Conservation (phyloP, 2,113 vertebrate genomes). For the Rhinoderma darwinii region DNA sequence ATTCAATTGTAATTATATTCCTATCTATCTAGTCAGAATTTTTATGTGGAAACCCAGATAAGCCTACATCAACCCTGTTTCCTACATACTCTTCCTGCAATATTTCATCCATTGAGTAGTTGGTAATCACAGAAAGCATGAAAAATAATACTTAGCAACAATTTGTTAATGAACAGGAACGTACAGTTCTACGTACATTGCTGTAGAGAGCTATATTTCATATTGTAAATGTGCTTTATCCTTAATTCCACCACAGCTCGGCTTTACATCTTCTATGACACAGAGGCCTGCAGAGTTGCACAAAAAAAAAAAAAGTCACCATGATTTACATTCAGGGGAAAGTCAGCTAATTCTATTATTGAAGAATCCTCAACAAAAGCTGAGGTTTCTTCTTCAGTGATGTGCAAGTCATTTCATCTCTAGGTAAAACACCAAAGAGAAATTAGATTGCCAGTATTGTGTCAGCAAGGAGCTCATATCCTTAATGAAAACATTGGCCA, state of each 20-base stretch:
- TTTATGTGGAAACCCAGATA: too few relatives aligned
- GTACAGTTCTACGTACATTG: not conserved
- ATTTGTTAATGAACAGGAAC: too few relatives aligned
- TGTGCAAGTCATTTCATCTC: not conserved
- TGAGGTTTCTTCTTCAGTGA: not conserved
- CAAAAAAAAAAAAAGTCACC: not conserved
- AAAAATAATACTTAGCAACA: not conserved
- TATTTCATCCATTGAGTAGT: too few relatives aligned
- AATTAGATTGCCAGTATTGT: not conserved
- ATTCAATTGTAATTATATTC: too few relatives aligned
- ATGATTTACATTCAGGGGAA: constrained; percentile 1
- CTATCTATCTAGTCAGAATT: too few relatives aligned
- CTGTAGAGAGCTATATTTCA: not conserved
- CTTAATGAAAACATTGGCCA: not conserved
- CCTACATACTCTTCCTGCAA: too few relatives aligned
- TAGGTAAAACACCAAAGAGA: not conserved
- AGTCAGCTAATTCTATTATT: constrained; percentile 18
- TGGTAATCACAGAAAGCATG: too few relatives aligned
- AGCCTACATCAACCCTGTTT: too few relatives aligned
- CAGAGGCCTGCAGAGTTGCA: not conserved
- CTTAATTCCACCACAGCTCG: not conserved
- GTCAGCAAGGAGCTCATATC: not conserved
- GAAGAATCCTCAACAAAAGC: not conserved
- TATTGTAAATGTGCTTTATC: not conserved
- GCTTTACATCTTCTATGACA: not conserved